A percentile compares a stretch with the other conserved stretches of the same genome.
phyloP scores from a whole-genome alignment of 2,797 vertebrate genomes.

The Harpagifer antarcticus region DNA sequence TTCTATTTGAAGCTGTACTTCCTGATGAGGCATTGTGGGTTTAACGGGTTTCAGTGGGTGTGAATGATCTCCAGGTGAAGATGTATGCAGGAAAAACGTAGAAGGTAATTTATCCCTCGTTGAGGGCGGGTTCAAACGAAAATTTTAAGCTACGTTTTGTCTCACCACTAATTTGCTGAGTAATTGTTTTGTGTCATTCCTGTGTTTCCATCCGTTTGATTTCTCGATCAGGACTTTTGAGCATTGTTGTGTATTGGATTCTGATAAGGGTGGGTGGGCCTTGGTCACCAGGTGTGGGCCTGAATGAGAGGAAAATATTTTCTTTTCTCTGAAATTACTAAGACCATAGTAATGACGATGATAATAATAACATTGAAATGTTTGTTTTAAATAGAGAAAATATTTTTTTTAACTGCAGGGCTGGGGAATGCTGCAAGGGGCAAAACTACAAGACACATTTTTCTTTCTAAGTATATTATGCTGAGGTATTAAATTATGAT shows the following conservation, averaged over 20 bases:
- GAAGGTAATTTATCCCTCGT: conserved; percentile 63
- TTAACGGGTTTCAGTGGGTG: conserved; percentile 72
- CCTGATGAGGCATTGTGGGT: conserved; percentile 77
- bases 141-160: conserved; percentile 79
- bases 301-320: conserved; percentile 78
- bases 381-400: conserved; percentile 90
- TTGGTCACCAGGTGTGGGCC: conserved; percentile 68
- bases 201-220: conserved; percentile 81
- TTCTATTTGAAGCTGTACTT: conserved; percentile 80
- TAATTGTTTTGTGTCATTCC: conserved; percentile 85
- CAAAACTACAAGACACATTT: conserved; percentile 78
- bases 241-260: conserved; percentile 77
- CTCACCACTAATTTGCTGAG: conserved; percentile 80
- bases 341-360: conserved; percentile 75
- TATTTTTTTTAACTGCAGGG: conserved; percentile 89
- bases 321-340: conserved; percentile 85
- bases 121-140: conserved; percentile 63
- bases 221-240: conserved; percentile 79
- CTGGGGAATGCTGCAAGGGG: conserved; percentile 84
- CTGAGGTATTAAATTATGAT: conserved; percentile 86
- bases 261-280: conserved; percentile 74
- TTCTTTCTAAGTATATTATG: conserved; percentile 86
- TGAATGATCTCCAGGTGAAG: conserved; percentile 73
- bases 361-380: conserved; percentile 82
- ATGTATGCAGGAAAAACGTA: conserved; percentile 67